These are phyloP conservation scores for Stichopus horrens DNA, from an alignment of 53 echinoderm and acorn worm genomes.

Conservation along the genomic window DNA sequence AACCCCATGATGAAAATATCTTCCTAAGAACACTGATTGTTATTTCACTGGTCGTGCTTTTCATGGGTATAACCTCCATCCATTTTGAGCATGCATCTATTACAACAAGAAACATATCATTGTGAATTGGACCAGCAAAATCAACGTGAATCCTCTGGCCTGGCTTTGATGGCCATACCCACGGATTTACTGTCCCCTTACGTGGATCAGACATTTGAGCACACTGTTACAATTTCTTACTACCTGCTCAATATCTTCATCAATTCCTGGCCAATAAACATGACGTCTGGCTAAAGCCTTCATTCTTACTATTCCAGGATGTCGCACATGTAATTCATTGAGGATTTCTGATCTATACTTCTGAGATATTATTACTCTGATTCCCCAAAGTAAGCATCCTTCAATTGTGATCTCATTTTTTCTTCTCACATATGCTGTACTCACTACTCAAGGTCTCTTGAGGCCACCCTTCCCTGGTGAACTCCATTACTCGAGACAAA, in stretches of 20 bases:
- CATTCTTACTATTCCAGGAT: slow-evolving; percentile 68
- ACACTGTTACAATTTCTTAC: slow-evolving; percentile 12
- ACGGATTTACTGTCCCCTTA: neutral
- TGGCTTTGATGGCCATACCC: slow-evolving; percentile 24
- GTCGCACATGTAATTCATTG: slow-evolving; percentile 60
- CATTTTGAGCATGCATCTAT: slow-evolving; percentile 10
- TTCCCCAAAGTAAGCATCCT: slow-evolving; percentile 61
- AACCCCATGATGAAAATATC: slow-evolving; percentile 18
- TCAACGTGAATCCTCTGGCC: slow-evolving; percentile 34
- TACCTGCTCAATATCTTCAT: slow-evolving; percentile 18
- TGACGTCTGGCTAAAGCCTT: slow-evolving; percentile 32
- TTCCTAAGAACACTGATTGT: slow-evolving; percentile 17
- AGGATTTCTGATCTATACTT: slow-evolving; percentile 55
- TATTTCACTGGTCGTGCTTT: slow-evolving; percentile 27
- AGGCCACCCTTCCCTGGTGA: slow-evolving; percentile 60
- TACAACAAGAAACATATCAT: neutral
- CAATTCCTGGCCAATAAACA: slow-evolving; percentile 24
- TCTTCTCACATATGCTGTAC: slow-evolving; percentile 50
- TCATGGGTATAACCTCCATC: slow-evolving; percentile 20
- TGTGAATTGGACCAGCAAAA: slow-evolving; percentile 15
- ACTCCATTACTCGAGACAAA: slow-evolving; percentile 51
- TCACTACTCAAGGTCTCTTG: slow-evolving; percentile 20
- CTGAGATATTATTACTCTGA: slow-evolving; percentile 52
- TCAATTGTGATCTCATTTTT: slow-evolving; percentile 51
- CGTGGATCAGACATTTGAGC: neutral